Base-by-base conservation (phyloP, 2,797 vertebrate species). In the Sylvilagus floridanus region DNA sequence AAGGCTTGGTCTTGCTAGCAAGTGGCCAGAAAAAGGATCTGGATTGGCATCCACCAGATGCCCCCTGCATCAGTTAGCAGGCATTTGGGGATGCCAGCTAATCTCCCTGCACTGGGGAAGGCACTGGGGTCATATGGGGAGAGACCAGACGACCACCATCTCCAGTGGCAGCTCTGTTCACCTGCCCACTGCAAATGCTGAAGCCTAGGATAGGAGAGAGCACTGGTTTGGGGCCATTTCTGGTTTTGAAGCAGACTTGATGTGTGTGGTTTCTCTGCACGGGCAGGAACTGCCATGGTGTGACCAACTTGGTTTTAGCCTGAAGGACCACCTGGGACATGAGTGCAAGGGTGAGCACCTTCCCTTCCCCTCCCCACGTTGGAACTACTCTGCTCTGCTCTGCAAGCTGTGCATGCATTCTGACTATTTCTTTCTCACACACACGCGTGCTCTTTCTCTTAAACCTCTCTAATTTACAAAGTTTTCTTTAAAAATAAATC, bases 391-490 rank as follows among this genome's bases (percentile, higher is more conserved):
- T 7, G 3, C 22, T 63, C 7, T 50, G 5, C 32, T 72, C 14
- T 52, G n/a, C n/a, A 76, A 66, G 14, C 30, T 71, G 11, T 5
- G 21, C 57, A 11, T 1, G 5, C 42, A 50, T 8, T 26, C 30
- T 79, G 66, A 16, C 8, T 28, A 2, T 2, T 11, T 60, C 60
- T 52, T 14, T 75, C 83, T 84, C 12, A 54, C n/a, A 52, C 21
- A 28, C 2, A 16, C 12, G 60, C 62, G 13, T 6, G 8, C 28
- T 69, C 19, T 75, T 32, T 68, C 68, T 8, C 35, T 76, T 42
- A 32, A 6, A 11, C 71, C 4, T 71, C 42, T 81, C 65, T 90
- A 73, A 88, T 52, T 92, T 88, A 54, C 50, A 87, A 91, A 91
- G 17, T 52, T 77, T 78, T 90, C 82, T 90, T 93, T 22, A 19